Conservation (phyloP, 2,113 vertebrate genomes). For the Sus scrofa region T2T-Sscrofa CM000816.6:60794001-60794500, state of each 20-base stretch:
- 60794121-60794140: background rate
- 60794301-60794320: background rate
- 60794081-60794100: background rate
- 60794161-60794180: background rate
- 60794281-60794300: background rate
- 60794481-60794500: too few species aligned
- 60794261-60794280: constrained; percentile 13
- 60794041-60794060: background rate
- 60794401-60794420: background rate
- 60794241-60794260: background rate
- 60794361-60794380: background rate
- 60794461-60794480: background rate
- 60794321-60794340: background rate
- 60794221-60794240: background rate
- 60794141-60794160: background rate
- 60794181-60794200: background rate
- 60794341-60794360: background rate
- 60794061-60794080: background rate
- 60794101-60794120: background rate
- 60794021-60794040: background rate
- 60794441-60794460: background rate
- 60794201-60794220: background rate
- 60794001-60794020: background rate
- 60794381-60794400: constrained; percentile 53
- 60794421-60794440: background rate